Percentiles rank a stretch among this genome's conserved stretches.
phyloP scores from a whole-genome alignment of 2,888 invertebrate genomes.

The Drosophila fulvimacula region DNA sequence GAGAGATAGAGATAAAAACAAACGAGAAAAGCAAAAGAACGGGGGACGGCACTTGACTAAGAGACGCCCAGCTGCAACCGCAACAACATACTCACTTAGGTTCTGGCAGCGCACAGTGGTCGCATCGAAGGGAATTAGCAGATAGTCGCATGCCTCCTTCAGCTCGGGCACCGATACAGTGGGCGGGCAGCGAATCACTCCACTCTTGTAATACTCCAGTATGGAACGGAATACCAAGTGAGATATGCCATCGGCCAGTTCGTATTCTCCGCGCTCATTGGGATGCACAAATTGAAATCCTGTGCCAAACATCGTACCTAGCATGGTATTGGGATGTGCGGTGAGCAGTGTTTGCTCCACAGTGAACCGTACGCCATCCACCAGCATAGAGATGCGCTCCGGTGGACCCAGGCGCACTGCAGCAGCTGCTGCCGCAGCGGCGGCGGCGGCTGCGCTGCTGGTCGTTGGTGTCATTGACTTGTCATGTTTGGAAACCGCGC shows the following conservation, averaged over 20 bases:
- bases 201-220: conserved; percentile 96
- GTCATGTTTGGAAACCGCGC: conserved; percentile 78
- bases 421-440: conserved; percentile 28
- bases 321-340: conserved; percentile 98
- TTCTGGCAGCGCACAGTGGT: conserved; percentile 98
- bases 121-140: conserved; percentile 98
- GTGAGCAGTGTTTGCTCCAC: conserved; percentile 96
- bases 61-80: conserved; percentile 46
- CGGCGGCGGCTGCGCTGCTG: conserved; percentile 50
- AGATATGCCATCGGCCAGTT: conserved; percentile 98
- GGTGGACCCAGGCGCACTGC: conserved; percentile 67
- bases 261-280: conserved; percentile 98
- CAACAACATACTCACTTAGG: conserved; percentile 89
- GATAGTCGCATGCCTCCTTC: conserved; percentile 99
- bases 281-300: conserved; percentile 96
- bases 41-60: conserved; percentile 70
- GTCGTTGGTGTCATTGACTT: conserved; percentile 58
- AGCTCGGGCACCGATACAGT: conserved; percentile 98
- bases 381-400: conserved; percentile 95
- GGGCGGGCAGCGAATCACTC: conserved; percentile 96
- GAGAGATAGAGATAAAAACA: conserved; percentile 36
- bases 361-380: conserved; percentile 97
- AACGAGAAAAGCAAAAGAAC: conserved; percentile 29
- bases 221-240: conserved; percentile 97
- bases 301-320: conserved; percentile 99